Evolutionary conservation across 2,888 invertebrate genomes (phyloP).

Genomic region (Stramonita haemastoma): DNA sequence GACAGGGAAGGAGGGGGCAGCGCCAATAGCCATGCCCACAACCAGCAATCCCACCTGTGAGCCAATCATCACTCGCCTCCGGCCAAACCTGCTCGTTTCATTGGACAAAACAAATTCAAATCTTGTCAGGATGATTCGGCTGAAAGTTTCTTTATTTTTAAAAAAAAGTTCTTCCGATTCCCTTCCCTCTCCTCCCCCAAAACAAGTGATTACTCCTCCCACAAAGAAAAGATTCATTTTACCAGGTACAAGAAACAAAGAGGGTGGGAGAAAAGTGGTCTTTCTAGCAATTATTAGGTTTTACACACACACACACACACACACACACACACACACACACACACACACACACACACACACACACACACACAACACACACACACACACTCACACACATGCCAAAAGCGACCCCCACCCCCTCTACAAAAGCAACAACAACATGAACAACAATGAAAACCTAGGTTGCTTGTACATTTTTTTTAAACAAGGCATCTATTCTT

Average conservation of each 20-base stretch:
- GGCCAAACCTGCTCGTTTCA: conserved; percentile 14
- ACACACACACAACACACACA: neutral
- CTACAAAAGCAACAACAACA: too few relatives aligned
- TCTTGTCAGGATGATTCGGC: neutral
- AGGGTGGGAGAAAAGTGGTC: neutral
- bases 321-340: neutral
- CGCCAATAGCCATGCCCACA: conserved; percentile 25
- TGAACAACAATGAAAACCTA: too few relatives aligned
- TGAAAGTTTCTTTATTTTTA: too few relatives aligned
- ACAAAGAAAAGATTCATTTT: too few relatives aligned
- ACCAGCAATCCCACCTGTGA: conserved; percentile 28
- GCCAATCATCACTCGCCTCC: conserved; percentile 30
- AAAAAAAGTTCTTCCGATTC: too few relatives aligned
- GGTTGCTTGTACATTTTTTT: too few relatives aligned
- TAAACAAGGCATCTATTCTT: too few relatives aligned
- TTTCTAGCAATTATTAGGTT: neutral
- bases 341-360: neutral
- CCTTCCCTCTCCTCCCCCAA: neutral
- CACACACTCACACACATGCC: neutral
- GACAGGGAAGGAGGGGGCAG: conserved; percentile 28
- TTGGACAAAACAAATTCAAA: neutral
- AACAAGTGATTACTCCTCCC: too few relatives aligned
- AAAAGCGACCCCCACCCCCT: too few relatives aligned
- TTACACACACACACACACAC: neutral
- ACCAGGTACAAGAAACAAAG: neutral